A percentile compares a stretch with the other conserved stretches of the same genome.
Evolutionary conservation across 2,888 invertebrate species (phyloP).

Genomic region (Acrocyrtus sp.): DNA sequence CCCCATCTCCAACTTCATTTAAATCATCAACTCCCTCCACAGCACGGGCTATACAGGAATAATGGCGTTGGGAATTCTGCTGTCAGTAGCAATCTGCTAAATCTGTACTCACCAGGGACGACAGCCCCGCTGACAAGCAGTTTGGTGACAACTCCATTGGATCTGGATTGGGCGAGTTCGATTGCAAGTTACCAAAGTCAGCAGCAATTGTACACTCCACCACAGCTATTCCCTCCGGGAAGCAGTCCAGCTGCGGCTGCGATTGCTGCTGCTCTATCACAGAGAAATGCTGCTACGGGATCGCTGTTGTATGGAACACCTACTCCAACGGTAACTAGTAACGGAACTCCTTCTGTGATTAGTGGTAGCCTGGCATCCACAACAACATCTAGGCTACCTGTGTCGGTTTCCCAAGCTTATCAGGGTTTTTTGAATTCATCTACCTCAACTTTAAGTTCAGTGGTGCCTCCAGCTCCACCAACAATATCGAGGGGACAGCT

Average conservation of each 20-base stretch:
- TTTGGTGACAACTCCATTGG: slow-evolving; percentile 64
- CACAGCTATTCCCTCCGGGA: background rate
- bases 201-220: slow-evolving; percentile 18
- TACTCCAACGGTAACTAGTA: background rate
- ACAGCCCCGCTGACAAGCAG: slow-evolving; percentile 54
- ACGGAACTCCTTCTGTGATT: slow-evolving; percentile 14
- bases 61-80: slow-evolving; percentile 2
- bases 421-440: slow-evolving; percentile 33
- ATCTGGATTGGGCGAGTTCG: slow-evolving; percentile 58
- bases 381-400: background rate
- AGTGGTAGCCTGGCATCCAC: slow-evolving; percentile 3
- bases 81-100: slow-evolving; percentile 26
- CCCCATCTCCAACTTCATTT: slow-evolving; percentile 11
- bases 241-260: background rate
- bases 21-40: slow-evolving; percentile 3
- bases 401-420: slow-evolving; percentile 18
- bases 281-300: slow-evolving; percentile 1
- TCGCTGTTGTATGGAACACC: slow-evolving; percentile 2
- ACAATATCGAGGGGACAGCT: background rate
- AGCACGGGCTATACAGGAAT: slow-evolving; percentile 23
- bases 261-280: slow-evolving; percentile 16
- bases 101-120: slow-evolving; percentile 12
- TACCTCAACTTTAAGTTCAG: slow-evolving; percentile 16
- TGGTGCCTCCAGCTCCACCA: slow-evolving; percentile 1
- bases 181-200: slow-evolving; percentile 40